Evolutionary conservation across 37 sponge, comb jelly and placozoan genomes (phyloP).

Genomic region (Ianthella basta): DNA sequence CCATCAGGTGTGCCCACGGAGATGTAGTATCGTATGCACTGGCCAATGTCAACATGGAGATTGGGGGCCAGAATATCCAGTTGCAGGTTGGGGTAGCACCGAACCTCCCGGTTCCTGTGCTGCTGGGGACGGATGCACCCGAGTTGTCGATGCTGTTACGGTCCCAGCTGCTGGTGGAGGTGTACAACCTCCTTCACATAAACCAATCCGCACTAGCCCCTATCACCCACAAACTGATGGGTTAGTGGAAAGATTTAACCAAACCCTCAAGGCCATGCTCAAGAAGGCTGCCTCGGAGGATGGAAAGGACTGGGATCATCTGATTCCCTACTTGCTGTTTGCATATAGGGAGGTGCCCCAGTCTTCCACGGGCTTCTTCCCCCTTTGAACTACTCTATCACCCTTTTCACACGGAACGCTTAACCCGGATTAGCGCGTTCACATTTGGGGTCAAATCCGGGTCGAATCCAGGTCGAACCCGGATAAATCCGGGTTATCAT

Average conservation of each 20-base stretch:
- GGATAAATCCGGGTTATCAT: too few relatives aligned
- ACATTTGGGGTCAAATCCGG: too few relatives aligned
- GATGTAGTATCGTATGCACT: slow-evolving; percentile 42
- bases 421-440: too few relatives aligned
- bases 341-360: slow-evolving; percentile 58
- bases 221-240: slow-evolving; percentile 66
- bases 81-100: slow-evolving; percentile 40
- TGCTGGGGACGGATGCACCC: slow-evolving; percentile 51
- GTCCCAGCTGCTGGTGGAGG: neutral
- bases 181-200: neutral
- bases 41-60: slow-evolving; percentile 5
- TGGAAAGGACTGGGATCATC: slow-evolving; percentile 43
- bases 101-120: slow-evolving; percentile 34
- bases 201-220: slow-evolving; percentile 12
- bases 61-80: slow-evolving; percentile 19
- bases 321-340: slow-evolving; percentile 47
- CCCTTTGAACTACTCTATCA: slow-evolving; percentile 62
- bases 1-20: slow-evolving; percentile 56
- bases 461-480: too few relatives aligned
- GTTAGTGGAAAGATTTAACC: slow-evolving; percentile 53
- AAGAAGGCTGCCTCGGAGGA: neutral
- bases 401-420: too few relatives aligned
- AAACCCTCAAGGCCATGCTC: slow-evolving; percentile 53
- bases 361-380: slow-evolving; percentile 42
- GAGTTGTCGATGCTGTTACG: neutral